Evolutionary conservation across 37 sponge, comb jelly and placozoan genomes (phyloP), one percentile per base, ranked within the genome.

Genomic region (Beroe ovata): DNA sequence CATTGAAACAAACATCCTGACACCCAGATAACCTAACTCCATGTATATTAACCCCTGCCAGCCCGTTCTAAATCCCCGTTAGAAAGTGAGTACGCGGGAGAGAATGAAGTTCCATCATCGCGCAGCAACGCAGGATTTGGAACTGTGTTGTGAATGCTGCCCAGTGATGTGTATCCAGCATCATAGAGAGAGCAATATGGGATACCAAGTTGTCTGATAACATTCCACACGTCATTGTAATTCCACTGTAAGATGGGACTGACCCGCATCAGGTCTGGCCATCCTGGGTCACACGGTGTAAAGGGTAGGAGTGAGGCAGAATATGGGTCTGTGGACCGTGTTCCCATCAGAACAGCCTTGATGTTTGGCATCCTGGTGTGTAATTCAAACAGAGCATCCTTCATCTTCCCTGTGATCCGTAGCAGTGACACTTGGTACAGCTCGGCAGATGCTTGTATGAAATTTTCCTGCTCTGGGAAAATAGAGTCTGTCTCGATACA

Each of bases 181-280:
- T 97, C 92, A 63, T 97, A 97, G 23, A 97, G 92, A 34, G 91
- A 23, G 60, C 98, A 97, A 64, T 97, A 97, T 0, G 94, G 94
- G 14, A 97, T 89, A 14, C 88, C 25, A 29, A 91, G 64, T 19
- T 92, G 60, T 88, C 92, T 72, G 38, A 97, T 61, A 72, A 91
- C 92, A 21, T 63, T 29, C 98, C 98, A 97, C 38, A 97, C 91
- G 11, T 97, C 91, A 6, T 36, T 35, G 72, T 97, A 97, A 47
- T 90, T 61, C 96, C 96, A 97, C 20, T 93, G 92, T 89, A 97
- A 47, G 22, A 97, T 90, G 39, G 95, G 93, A 89, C 91, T 92
- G 25, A 97, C 90, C 58, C 98, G 91, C 94, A 95, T 93, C 92
- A 92, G 92, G 0, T 92, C 42, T 0, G 96, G 98, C 98, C 98